A percentile compares a stretch with the other conserved stretches of the same genome.
Conservation (phyloP, 2,888 invertebrate genomes). For the Microctonus aethiopoides region DNA sequence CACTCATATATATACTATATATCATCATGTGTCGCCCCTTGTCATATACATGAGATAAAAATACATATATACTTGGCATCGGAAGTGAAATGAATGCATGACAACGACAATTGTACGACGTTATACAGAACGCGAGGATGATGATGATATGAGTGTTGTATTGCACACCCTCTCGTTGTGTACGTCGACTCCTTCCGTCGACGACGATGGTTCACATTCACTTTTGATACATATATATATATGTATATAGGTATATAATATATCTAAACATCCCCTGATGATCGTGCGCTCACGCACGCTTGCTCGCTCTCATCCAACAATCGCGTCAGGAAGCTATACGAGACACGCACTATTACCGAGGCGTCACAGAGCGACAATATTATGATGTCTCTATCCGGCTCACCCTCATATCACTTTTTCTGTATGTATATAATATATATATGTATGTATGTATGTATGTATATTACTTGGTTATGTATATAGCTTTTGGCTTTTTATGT, state of each 20-base stretch:
- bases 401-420: slow-evolving; percentile 39
- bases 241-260: neutral
- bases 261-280: neutral
- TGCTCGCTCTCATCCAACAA: slow-evolving; percentile 23
- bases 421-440: too few species aligned
- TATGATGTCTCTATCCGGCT: slow-evolving; percentile 60
- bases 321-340: slow-evolving; percentile 35
- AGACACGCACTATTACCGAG: slow-evolving; percentile 50
- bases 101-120: slow-evolving; percentile 44
- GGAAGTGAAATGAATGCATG: slow-evolving; percentile 50
- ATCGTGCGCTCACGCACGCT: slow-evolving; percentile 1
- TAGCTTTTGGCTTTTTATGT: too few species aligned
- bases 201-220: slow-evolving; percentile 10
- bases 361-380: slow-evolving; percentile 59
- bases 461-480: too few species aligned
- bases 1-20: too few species aligned
- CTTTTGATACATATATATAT: neutral
- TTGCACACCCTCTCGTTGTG: slow-evolving; percentile 49
- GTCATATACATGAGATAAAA: slow-evolving; percentile 38
- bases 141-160: slow-evolving; percentile 1
- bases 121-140: neutral
- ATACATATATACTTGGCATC: slow-evolving; percentile 26
- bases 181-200: slow-evolving; percentile 40
- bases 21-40: slow-evolving; percentile 46
- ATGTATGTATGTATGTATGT: too few species aligned